Conservation (phyloP, 2,113 vertebrate genomes). For the Lasiurus borealis region DNA sequence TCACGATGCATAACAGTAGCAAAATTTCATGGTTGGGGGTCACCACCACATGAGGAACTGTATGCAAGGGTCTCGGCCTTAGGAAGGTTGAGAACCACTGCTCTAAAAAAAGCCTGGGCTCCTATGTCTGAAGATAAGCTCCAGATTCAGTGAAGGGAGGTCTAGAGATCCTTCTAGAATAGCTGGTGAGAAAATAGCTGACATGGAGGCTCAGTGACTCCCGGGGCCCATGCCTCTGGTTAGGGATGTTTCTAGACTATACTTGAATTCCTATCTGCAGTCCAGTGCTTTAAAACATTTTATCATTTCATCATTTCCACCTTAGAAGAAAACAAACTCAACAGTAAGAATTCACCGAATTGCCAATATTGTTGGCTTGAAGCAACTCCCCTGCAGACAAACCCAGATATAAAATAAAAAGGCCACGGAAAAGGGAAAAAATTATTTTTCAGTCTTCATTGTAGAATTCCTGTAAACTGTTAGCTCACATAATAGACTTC, state of each 20-base stretch:
- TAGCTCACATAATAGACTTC: constrained; percentile 25
- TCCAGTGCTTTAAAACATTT: constrained; percentile 1
- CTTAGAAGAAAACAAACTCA: constrained; percentile 54
- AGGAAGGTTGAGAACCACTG: too few species aligned
- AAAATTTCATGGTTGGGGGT: too few species aligned
- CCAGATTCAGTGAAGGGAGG: background rate
- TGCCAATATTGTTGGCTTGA: constrained; percentile 8
- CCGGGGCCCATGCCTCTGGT: background rate
- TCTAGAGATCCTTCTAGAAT: background rate
- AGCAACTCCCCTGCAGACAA: background rate
- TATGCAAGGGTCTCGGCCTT: too few species aligned
- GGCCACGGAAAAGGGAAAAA: background rate
- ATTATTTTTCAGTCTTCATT: constrained; percentile 48
- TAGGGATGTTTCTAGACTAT: background rate
- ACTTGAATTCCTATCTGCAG: background rate
- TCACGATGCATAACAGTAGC: too few species aligned
- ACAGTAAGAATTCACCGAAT: constrained; percentile 28
- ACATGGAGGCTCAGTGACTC: background rate
- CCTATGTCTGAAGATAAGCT: background rate
- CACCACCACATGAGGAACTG: too few species aligned
- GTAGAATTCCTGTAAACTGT: constrained; percentile 36
- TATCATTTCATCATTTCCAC: constrained; percentile 26
- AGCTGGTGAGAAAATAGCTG: background rate
- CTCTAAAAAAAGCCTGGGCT: background rate
- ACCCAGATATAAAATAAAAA: constrained; percentile 54